These are phyloP conservation scores for Melitaea cinxia DNA, from an alignment of 1,140 invertebrate species.

Conservation along the genomic window DNA sequence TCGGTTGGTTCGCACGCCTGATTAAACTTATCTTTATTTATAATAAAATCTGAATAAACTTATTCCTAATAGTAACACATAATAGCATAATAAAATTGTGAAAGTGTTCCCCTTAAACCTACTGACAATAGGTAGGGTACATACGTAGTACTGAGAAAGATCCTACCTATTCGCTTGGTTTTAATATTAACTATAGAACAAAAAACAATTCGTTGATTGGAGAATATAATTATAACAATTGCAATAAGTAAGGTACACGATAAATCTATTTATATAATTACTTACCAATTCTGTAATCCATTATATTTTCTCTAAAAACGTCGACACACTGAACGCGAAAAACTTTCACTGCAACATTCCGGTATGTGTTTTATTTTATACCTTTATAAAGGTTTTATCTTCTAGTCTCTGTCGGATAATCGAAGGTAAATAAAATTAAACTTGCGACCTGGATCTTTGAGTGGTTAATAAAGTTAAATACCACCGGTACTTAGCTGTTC, in stretches of 20 bases:
- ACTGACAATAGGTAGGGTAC: too few relatives aligned
- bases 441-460: constrained; percentile 42
- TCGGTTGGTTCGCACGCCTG: too few relatives aligned
- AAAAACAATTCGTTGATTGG: too few relatives aligned
- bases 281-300: constrained; percentile 57
- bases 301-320: constrained; percentile 24
- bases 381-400: constrained; percentile 35
- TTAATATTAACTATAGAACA: too few relatives aligned
- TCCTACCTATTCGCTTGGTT: too few relatives aligned
- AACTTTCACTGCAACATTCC: constrained; percentile 33
- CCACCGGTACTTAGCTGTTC: constrained; percentile 23
- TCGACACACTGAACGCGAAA: constrained; percentile 13
- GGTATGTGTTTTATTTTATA: constrained; percentile 37
- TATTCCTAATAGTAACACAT: too few relatives aligned
- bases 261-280: neutral
- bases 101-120: too few relatives aligned
- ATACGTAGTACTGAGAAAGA: too few relatives aligned
- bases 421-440: constrained; percentile 40
- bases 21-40: too few relatives aligned
- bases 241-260: neutral
- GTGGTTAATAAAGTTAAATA: constrained; percentile 43
- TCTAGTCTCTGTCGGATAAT: constrained; percentile 40
- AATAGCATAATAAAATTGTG: too few relatives aligned
- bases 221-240: too few relatives aligned
- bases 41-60: too few relatives aligned